phyloP scores from a whole-genome alignment of 2,797 vertebrate genomes.

The Carduelis carduelis region DNA sequence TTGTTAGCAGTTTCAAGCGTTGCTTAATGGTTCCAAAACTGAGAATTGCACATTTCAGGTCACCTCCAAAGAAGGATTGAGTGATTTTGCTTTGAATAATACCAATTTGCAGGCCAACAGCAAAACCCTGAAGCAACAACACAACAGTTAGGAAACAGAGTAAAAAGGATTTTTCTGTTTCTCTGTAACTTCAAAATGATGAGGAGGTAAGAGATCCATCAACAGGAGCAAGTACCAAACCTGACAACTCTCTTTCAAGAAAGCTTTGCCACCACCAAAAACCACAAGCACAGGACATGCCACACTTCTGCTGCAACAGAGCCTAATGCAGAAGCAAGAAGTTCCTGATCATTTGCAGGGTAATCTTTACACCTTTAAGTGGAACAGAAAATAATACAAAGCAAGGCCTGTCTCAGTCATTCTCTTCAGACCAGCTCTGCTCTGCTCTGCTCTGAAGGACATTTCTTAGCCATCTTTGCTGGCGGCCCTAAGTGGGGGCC shows the following conservation, averaged over 20 bases:
- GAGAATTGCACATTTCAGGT: not conserved
- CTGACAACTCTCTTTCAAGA: not conserved
- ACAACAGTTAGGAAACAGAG: not conserved
- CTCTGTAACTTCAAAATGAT: not conserved
- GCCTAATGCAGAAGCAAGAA: not conserved
- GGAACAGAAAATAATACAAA: not conserved
- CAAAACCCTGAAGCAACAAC: not conserved
- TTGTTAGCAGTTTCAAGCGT: not conserved
- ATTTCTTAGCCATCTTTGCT: not conserved
- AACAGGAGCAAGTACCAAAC: not conserved
- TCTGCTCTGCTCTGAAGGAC: not conserved
- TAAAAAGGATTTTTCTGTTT: not conserved
- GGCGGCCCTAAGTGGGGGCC: not conserved
- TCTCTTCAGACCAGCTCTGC: not conserved
- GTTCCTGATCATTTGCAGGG: not conserved
- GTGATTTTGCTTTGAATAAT: not conserved
- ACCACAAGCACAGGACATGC: not conserved
- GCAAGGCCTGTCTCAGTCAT: not conserved
- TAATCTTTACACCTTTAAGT: not conserved
- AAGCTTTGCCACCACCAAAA: not conserved
- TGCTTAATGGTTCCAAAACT: not conserved
- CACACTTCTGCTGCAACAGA: not conserved
- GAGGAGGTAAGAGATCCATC: not conserved
- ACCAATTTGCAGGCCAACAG: not conserved
- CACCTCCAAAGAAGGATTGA: not conserved